phyloP scores from a whole-genome alignment of 2,113 vertebrate species.

The Piaya cayana region DNA sequence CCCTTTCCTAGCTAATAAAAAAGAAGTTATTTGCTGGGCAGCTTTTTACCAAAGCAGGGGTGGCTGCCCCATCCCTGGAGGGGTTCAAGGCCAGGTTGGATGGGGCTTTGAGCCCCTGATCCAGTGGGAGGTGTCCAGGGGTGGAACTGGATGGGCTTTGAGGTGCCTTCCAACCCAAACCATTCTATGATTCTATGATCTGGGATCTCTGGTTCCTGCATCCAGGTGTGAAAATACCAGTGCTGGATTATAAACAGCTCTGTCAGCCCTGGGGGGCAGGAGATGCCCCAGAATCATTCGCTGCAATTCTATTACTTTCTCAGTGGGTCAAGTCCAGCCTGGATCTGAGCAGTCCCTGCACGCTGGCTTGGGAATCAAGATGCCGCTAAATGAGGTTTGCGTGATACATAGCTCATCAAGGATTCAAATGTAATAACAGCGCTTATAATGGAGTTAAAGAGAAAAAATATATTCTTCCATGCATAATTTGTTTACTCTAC shows the following conservation, averaged over 20 bases:
- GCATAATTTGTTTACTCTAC: constrained; percentile 13
- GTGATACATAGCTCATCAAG: background rate
- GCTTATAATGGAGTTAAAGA: constrained; percentile 1
- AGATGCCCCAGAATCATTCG: background rate
- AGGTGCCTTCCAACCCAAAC: too few species aligned
- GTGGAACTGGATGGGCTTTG: too few species aligned
- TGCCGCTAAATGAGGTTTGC: background rate
- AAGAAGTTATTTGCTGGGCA: background rate
- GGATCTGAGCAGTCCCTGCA: background rate
- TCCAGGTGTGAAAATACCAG: background rate
- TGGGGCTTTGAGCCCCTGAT: too few species aligned
- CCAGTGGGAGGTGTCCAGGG: too few species aligned
- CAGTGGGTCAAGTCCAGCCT: background rate
- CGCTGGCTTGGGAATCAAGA: background rate
- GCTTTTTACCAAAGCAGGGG: background rate
- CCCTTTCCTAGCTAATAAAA: background rate
- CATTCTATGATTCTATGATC: too few species aligned
- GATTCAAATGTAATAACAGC: background rate
- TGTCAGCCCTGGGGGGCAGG: background rate
- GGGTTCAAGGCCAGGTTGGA: too few species aligned
- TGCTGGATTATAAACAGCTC: background rate
- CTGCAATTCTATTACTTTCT: background rate
- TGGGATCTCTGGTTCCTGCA: background rate
- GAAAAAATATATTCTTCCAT: background rate
- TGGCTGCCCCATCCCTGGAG: too few species aligned